Percentiles rank a stretch among this genome's conserved stretches.
Conservation (phyloP, 2,113 vertebrate genomes). For the Acrocephalus kingi region DNA sequence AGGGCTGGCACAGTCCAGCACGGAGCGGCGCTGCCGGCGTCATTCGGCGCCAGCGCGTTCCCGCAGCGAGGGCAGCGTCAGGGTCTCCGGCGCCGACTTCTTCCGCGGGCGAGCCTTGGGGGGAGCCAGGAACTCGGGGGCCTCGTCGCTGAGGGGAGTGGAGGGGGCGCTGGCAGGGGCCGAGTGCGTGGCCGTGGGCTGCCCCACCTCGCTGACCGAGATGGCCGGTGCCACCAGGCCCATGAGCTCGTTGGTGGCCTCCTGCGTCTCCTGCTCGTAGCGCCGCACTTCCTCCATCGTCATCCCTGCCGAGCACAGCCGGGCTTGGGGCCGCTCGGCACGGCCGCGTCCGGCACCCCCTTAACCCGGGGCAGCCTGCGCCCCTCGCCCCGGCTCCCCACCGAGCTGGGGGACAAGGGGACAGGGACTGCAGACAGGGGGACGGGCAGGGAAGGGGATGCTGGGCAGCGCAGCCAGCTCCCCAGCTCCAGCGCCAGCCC, state of each 20-base stretch:
- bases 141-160: slow-evolving; percentile 65
- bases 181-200: slow-evolving; percentile 40
- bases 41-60: slow-evolving; percentile 49
- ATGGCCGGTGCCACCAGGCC: slow-evolving; percentile 68
- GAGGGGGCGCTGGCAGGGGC: slow-evolving; percentile 68
- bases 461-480: neutral
- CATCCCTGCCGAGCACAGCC: slow-evolving; percentile 69
- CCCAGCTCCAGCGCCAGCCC: neutral
- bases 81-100: slow-evolving; percentile 72
- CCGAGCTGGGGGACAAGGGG: neutral
- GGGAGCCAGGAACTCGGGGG: slow-evolving; percentile 72
- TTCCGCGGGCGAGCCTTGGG: slow-evolving; percentile 71
- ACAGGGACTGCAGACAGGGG: neutral
- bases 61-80: slow-evolving; percentile 63
- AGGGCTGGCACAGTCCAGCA: neutral
- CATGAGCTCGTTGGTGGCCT: slow-evolving; percentile 77
- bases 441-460: neutral
- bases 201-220: slow-evolving; percentile 57
- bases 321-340: neutral
- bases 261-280: slow-evolving; percentile 74
- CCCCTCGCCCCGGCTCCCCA: neutral
- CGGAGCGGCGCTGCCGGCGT: accelerated
- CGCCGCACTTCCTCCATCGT: slow-evolving; percentile 76
- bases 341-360: neutral
- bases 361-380: neutral